Evolutionary conservation across 2,888 invertebrate genomes (phyloP).

Genomic region (Lycia hirtaria): DNA sequence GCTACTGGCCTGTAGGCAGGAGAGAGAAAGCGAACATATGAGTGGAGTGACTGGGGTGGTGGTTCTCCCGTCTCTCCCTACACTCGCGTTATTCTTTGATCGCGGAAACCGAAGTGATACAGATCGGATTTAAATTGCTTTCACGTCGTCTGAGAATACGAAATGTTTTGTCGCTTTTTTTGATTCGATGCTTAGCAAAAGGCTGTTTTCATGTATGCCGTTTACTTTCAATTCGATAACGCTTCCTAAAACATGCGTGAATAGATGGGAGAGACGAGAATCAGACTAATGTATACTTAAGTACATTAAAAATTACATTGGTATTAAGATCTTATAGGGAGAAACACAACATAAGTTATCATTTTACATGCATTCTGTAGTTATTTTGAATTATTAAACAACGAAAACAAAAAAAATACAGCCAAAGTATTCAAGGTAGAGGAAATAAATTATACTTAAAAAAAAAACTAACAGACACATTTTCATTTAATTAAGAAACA

Average conservation of each 20-base stretch:
- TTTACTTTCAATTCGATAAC: constrained; percentile 12
- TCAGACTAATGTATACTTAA: too few species aligned
- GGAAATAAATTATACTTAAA: background rate
- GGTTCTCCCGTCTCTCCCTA: constrained; percentile 72
- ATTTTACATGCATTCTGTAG: constrained; percentile 16
- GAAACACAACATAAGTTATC: constrained; percentile 12
- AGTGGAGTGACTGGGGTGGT: constrained; percentile 79
- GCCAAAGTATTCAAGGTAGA: background rate
- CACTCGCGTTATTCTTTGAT: constrained; percentile 42
- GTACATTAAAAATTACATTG: constrained; percentile 35
- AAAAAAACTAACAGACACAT: background rate
- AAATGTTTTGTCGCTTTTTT: constrained; percentile 26
- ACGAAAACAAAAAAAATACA: constrained; percentile 5
- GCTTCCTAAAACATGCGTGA: constrained; percentile 15
- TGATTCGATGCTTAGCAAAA: constrained; percentile 8
- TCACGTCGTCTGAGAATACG: constrained; percentile 27
- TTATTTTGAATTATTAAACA: constrained; percentile 3
- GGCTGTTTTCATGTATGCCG: background rate
- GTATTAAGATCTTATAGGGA: constrained; percentile 18
- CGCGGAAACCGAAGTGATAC: constrained; percentile 35
- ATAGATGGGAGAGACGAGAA: constrained; percentile 63
- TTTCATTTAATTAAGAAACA: constrained; percentile 2
- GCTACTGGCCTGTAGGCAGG: constrained; percentile 93
- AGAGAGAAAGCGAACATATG: constrained; percentile 85
- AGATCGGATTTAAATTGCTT: constrained; percentile 38